These are phyloP conservation scores for Nebria salina DNA, from an alignment of 2,888 invertebrate species.

Conservation along the genomic window DNA sequence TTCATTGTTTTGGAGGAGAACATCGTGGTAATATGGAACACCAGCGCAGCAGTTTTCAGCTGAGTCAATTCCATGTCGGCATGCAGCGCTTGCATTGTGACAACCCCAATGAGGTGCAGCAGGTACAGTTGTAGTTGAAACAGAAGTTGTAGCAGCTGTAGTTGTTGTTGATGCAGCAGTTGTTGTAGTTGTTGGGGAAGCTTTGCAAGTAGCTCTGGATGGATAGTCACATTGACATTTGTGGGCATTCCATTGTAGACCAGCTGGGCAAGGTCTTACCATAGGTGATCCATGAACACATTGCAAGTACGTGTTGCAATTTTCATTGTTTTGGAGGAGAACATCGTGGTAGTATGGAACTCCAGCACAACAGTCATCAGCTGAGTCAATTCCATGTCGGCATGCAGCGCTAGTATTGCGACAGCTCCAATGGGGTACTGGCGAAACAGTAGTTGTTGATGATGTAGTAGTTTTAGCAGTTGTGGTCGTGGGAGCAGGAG, in stretches of 20 bases:
- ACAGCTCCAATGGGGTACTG: neutral
- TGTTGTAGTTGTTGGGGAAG: neutral
- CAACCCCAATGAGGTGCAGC: neutral
- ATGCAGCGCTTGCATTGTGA: neutral
- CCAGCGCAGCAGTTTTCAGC: constrained; percentile 27
- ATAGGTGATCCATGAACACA: constrained; percentile 35
- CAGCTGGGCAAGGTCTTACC: constrained; percentile 37
- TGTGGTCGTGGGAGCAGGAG: neutral
- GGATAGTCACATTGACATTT: constrained; percentile 31
- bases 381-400: constrained; percentile 17
- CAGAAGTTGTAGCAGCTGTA: neutral
- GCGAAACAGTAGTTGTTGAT: neutral
- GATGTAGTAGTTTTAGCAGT: neutral
- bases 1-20: constrained; percentile 22
- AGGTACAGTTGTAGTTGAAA: constrained; percentile 3
- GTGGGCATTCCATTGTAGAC: constrained; percentile 39
- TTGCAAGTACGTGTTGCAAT: constrained; percentile 29
- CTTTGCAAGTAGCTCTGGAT: constrained; percentile 17
- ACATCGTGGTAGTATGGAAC: constrained; percentile 31
- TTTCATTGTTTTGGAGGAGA: constrained; percentile 19
- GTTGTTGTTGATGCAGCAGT: neutral
- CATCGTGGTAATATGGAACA: constrained; percentile 24
- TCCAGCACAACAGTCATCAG: constrained; percentile 34
- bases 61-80: constrained; percentile 7
- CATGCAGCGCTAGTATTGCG: constrained; percentile 11